phyloP scores from a whole-genome alignment of 2,113 vertebrate species.

The Hemiscyllium ocellatum region DNA sequence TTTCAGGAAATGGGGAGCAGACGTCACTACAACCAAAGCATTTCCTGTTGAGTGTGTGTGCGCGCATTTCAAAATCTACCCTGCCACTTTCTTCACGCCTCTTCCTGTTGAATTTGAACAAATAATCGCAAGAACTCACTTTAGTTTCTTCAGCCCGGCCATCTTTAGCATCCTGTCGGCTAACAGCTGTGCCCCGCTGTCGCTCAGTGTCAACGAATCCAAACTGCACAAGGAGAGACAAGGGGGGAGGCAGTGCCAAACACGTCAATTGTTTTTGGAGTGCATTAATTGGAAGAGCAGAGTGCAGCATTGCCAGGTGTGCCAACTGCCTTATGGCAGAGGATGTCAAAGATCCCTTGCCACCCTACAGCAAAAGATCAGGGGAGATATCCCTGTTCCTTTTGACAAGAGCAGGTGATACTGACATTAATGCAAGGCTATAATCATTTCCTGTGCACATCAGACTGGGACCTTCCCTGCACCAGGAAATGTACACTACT shows the following conservation, averaged over 20 bases:
- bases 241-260: not conserved
- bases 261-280: not conserved
- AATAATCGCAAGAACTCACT: not conserved
- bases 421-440: not conserved
- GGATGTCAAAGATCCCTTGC: not conserved
- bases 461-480: not conserved
- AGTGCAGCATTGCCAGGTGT: not conserved
- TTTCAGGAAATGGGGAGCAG: not conserved
- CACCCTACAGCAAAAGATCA: not conserved
- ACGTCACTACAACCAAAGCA: not conserved
- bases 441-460: not conserved
- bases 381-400: not conserved
- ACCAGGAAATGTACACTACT: not conserved
- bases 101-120: not conserved
- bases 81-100: not conserved
- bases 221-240: not conserved
- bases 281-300: not conserved
- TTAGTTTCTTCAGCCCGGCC: slow-evolving; percentile 7
- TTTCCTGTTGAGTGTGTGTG: not conserved
- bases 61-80: not conserved
- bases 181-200: not conserved
- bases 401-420: not conserved
- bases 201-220: not conserved
- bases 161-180: not conserved
- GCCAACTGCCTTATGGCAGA: too few species aligned